Conservation (phyloP, 2,888 invertebrate species). For the Melipona beecheii region DNA sequence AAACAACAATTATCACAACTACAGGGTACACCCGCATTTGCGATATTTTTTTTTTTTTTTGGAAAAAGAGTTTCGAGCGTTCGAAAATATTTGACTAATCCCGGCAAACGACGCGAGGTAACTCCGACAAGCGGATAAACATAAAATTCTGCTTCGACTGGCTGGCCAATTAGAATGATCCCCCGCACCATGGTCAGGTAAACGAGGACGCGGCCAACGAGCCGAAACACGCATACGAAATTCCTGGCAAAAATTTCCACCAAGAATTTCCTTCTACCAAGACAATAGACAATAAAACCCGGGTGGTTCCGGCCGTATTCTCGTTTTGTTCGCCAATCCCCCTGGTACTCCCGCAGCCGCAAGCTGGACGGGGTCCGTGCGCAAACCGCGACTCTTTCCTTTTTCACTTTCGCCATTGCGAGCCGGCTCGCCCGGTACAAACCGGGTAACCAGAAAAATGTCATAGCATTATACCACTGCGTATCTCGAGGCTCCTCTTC, state of each 20-base stretch:
- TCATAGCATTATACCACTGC: constrained; percentile 25
- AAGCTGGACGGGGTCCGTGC: not conserved
- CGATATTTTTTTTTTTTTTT: not conserved
- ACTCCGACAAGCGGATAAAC: constrained; percentile 25
- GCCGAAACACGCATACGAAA: constrained; percentile 5
- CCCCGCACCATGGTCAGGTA: not conserved
- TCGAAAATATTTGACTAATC: not conserved
- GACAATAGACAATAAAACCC: constrained; percentile 31
- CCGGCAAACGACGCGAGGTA: constrained; percentile 3
- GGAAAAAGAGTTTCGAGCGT: not conserved
- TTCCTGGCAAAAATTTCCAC: not conserved
- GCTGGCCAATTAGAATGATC: constrained; percentile 35
- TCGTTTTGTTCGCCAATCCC: not conserved
- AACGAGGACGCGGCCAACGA: constrained; percentile 1
- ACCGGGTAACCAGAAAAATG: constrained; percentile 28
- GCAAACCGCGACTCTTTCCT: constrained; percentile 13
- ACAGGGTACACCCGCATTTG: not conserved
- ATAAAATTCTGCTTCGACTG: constrained; percentile 6
- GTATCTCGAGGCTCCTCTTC: not conserved
- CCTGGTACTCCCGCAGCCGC: not conserved
- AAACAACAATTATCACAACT: not conserved
- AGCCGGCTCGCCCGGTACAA: not conserved
- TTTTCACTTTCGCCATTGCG: constrained; percentile 29
- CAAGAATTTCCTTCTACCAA: not conserved
- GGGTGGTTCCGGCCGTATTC: not conserved